These are phyloP conservation scores for Hydropotes inermis DNA, from an alignment of 2,113 vertebrate species.

Conservation along the genomic window DNA sequence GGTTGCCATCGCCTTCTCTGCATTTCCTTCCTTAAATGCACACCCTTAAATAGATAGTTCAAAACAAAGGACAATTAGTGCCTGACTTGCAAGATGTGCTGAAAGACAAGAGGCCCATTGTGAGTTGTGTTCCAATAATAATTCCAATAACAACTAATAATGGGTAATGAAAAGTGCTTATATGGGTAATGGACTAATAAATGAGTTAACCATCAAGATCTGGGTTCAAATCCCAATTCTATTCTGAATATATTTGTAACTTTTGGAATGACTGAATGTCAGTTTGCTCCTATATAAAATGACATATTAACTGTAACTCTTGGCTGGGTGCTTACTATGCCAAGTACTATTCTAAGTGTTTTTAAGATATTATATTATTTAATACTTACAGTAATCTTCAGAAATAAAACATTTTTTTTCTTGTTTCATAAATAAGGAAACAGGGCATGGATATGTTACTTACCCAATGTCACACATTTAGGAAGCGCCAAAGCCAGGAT, in stretches of 20 bases:
- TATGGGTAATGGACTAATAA: not conserved
- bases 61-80: not conserved
- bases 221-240: not conserved
- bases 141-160: not conserved
- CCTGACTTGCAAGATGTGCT: not conserved
- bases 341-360: not conserved
- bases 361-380: not conserved
- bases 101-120: not conserved
- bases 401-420: not conserved
- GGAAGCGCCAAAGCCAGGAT: not conserved
- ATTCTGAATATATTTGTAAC: not conserved
- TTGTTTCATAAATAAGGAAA: not conserved
- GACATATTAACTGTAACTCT: not conserved
- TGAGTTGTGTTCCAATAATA: not conserved
- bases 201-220: not conserved
- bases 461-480: not conserved
- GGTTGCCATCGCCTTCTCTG: no score
- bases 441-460: not conserved
- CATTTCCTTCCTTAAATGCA: not conserved
- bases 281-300: not conserved
- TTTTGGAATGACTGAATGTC: not conserved
- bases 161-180: not conserved
- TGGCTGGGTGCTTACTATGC: not conserved
- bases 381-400: not conserved
- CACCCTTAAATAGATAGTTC: not conserved